phyloP scores from a whole-genome alignment of 2,113 vertebrate species.

The Edolisoma coerulescens region DNA sequence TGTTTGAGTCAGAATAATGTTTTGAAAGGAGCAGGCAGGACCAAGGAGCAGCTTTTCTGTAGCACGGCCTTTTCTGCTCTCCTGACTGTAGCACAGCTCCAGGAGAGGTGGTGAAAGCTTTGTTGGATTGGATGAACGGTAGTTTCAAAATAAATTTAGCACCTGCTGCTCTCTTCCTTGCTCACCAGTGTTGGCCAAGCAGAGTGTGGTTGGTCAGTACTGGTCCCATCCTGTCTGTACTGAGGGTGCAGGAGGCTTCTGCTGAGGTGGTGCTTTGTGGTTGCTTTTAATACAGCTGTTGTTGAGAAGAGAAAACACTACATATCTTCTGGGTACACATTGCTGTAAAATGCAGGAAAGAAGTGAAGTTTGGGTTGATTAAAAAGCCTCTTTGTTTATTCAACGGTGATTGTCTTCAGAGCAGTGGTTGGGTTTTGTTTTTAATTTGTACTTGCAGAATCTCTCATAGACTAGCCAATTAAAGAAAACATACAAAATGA shows the following conservation, averaged over 20 bases:
- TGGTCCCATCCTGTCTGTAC: not conserved
- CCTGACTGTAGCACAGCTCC: not conserved
- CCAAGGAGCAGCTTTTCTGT: not conserved
- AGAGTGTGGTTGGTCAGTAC: not conserved
- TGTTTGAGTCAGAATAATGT: not conserved
- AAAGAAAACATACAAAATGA: conserved; percentile 8
- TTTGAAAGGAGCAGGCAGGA: not conserved
- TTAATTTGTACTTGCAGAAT: not conserved
- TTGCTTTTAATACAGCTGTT: not conserved
- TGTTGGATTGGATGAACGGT: not conserved
- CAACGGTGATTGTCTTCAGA: not conserved
- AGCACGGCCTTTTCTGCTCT: not conserved
- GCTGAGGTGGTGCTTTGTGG: not conserved
- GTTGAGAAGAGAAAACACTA: not conserved
- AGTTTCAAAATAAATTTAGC: not conserved
- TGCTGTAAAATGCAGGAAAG: conserved; percentile 16
- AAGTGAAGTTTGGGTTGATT: conserved; percentile 44
- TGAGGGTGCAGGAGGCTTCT: not conserved
- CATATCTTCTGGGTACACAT: not conserved
- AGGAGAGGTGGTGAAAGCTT: not conserved
- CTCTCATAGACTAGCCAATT: conserved; percentile 2
- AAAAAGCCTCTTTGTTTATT: conserved; percentile 52
- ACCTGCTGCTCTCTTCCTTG: not conserved
- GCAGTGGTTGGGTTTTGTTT: conserved; percentile 1
- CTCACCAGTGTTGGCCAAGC: not conserved